These are phyloP conservation scores for Coccyzus lansbergi DNA, from an alignment of 2,797 vertebrate species.

Conservation along the genomic window DNA sequence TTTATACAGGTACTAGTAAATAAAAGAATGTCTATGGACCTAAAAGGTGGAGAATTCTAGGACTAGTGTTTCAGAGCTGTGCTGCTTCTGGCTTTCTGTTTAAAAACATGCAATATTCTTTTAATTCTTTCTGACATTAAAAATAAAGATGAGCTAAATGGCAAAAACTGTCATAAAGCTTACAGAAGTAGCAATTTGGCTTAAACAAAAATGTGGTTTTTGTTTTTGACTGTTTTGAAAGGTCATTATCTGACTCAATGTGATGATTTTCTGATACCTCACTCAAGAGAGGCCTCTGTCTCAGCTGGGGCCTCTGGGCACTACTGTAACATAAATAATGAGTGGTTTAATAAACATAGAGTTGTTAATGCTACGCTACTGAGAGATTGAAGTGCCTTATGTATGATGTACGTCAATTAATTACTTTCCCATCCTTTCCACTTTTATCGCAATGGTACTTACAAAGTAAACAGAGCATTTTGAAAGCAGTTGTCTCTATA, in stretches of 20 bases:
- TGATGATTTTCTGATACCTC: not conserved
- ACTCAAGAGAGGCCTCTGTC: not conserved
- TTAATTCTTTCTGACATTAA: not conserved
- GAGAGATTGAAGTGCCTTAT: not conserved
- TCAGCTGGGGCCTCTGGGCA: not conserved
- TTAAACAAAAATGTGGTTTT: not conserved
- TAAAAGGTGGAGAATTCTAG: not conserved
- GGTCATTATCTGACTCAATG: not conserved
- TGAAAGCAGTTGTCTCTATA: not conserved
- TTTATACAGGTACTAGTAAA: not conserved
- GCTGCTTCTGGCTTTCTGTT: not conserved
- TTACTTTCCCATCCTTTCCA: slow-evolving; percentile 3
- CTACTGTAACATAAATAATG: slow-evolving; percentile 9
- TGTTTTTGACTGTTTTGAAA: not conserved
- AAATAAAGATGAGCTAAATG: not conserved
- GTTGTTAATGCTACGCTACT: slow-evolving; percentile 18
- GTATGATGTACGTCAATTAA: not conserved
- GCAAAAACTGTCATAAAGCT: not conserved
- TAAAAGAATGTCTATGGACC: not conserved
- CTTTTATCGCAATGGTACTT: not conserved
- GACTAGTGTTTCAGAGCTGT: not conserved
- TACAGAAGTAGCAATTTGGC: not conserved
- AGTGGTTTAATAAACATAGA: slow-evolving; percentile 5
- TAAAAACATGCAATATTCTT: not conserved
- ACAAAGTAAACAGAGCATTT: not conserved